phyloP scores from a whole-genome alignment of 2,797 vertebrate species.

The Acanthornis magna region DNA sequence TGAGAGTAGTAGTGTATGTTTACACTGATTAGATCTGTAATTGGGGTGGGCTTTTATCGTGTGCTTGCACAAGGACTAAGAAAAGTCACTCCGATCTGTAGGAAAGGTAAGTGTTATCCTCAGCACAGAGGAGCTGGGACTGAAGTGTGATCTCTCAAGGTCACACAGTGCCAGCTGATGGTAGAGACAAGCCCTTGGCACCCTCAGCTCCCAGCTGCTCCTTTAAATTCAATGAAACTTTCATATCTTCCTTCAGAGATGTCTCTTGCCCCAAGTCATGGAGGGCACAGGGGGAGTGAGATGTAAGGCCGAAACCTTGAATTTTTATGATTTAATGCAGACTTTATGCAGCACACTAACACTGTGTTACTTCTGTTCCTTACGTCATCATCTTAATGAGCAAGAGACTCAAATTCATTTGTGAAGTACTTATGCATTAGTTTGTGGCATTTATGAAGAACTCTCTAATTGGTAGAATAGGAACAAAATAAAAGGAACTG shows the following conservation, averaged over 20 bases:
- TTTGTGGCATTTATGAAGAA: not conserved
- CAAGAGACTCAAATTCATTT: not conserved
- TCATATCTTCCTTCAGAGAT: not conserved
- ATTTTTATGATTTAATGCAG: not conserved
- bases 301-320: not conserved
- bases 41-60: not conserved
- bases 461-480: not conserved
- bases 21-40: constrained; percentile 4
- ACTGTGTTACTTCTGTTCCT: not conserved
- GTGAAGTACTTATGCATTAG: not conserved
- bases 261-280: not conserved
- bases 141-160: constrained; percentile 36
- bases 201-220: not conserved
- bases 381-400: not conserved
- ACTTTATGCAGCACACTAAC: not conserved
- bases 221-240: not conserved
- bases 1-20: not conserved
- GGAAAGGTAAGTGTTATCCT: not conserved
- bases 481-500: not conserved
- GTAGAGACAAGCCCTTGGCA: not conserved
- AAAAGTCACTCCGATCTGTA: not conserved
- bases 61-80: not conserved
- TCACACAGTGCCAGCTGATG: not conserved
- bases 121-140: not conserved
- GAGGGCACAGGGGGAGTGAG: not conserved